Conservation (phyloP, 2,113 vertebrate species). For the Scortum barcoo region DNA sequence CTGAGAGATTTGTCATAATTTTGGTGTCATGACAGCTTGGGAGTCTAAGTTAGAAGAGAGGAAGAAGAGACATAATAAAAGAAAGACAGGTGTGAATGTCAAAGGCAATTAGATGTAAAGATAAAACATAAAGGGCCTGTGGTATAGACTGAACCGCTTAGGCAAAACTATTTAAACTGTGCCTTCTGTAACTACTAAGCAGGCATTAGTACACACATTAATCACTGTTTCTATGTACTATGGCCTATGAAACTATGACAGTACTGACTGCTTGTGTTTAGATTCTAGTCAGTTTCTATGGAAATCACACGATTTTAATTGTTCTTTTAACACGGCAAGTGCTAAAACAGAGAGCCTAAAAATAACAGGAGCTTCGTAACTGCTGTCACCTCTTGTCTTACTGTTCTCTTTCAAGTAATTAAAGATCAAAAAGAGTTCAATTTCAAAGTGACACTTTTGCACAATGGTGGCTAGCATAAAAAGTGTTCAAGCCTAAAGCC, state of each 20-base stretch:
- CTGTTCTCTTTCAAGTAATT: neutral
- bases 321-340: constrained; percentile 21
- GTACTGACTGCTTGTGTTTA: neutral
- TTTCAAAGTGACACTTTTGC: neutral
- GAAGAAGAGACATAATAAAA: neutral
- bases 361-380: constrained; percentile 23
- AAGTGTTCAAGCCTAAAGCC: neutral
- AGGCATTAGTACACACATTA: neutral
- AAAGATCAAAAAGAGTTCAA: constrained; percentile 3
- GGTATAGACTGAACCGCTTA: neutral
- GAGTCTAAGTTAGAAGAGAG: neutral
- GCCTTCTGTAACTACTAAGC: neutral
- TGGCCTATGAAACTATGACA: neutral
- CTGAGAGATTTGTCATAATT: neutral
- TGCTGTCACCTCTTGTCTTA: constrained; percentile 4
- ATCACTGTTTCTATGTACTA: no score
- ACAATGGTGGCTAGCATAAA: neutral
- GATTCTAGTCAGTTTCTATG: neutral
- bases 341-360: constrained; percentile 45
- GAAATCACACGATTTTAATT: neutral
- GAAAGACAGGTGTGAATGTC: neutral
- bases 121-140: neutral
- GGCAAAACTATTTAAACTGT: neutral
- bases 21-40: neutral
- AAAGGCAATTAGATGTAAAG: no score